Base-by-base conservation (phyloP, 2,113 vertebrate species). In the Coturnix japonica region DNA sequence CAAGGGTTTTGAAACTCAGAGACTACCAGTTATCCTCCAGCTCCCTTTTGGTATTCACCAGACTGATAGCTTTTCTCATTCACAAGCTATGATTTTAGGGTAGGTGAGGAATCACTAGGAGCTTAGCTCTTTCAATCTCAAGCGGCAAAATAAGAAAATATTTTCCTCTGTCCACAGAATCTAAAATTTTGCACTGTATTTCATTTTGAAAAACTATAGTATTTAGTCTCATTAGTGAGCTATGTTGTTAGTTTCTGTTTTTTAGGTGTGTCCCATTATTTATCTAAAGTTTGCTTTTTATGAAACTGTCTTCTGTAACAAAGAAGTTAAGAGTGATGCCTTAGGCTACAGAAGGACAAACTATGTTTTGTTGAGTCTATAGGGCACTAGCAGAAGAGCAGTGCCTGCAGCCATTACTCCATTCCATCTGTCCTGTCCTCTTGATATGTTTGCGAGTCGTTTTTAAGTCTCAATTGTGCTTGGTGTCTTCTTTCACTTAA, bases 391-490 rank as follows among this genome's bases (percentile, higher is more conserved):
- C 28, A 60, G 85, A 83, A 51, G 18, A 90, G 30, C 19, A 86
- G 21, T 88, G 87, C 11, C 65, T 74, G 26, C 67, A 78, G 60
- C 12, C 53, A 46, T 70, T 82, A 47, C n/a, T 85, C 8, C 10
- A 78, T 92, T 80, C 90, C 79, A 77, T 90, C 79, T 92, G 64
- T 83, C 65, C 85, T 95, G 79, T 91, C 90, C 87, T 89, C 79
- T 71, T 78, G 46, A 60, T 70, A 35, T 31, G 33, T 87, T 81
- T 87, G 22, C 60, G 53, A 82, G 35, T 75, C 43, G 43, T 47
- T 5, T 1, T 93, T 73, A 95, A 94, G 47, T 85, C 69, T 91
- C 85, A 71, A 19, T 85, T 91, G 76, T 60, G 26, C 35, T 57
- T 60, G n/a, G 73, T 64, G 64, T 82, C 72, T 83, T 92, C 64